Evolutionary conservation across 64 coral and sea anemone species (phyloP).

Genomic region (Cladopsammia gracilis): DNA sequence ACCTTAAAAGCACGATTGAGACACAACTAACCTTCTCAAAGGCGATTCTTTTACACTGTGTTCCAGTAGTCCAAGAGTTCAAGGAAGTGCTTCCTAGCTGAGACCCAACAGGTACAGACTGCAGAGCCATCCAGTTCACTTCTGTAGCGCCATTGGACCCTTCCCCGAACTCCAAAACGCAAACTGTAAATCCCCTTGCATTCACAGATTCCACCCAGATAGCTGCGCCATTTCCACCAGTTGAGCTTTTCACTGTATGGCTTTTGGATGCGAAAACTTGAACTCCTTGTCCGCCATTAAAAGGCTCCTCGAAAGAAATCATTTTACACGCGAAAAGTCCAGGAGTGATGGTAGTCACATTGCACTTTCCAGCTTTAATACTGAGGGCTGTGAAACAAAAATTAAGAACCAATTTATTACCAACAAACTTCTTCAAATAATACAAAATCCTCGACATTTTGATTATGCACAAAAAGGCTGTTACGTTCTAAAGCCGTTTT

Average conservation of each 20-base stretch:
- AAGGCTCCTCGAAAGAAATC: conserved; percentile 15
- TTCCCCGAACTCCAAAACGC: conserved; percentile 37
- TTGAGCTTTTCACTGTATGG: background rate
- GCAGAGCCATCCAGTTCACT: conserved; percentile 67
- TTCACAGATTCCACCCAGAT: conserved; percentile 56
- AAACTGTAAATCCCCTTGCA: conserved; percentile 19
- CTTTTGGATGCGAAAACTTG: conserved; percentile 31
- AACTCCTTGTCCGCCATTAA: conserved; percentile 4
- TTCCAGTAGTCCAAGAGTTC: conserved; percentile 58
- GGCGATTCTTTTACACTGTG: conserved; percentile 53
- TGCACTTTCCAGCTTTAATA: conserved; percentile 21
- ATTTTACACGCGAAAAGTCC: conserved; percentile 10
- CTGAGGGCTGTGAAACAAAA: background rate
- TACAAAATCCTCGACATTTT: too few relatives aligned
- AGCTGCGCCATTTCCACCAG: conserved; percentile 50
- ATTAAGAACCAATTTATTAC: too few relatives aligned
- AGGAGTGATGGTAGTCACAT: background rate
- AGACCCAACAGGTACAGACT: conserved; percentile 32
- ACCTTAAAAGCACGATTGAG: too few relatives aligned
- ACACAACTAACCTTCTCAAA: conserved; percentile 40
- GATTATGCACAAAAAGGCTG: too few relatives aligned
- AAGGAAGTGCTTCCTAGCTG: conserved; percentile 41
- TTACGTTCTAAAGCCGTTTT: too few relatives aligned
- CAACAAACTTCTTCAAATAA: too few relatives aligned
- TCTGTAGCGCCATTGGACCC: conserved; percentile 44